Evolutionary conservation across 2,113 vertebrate genomes (phyloP).

Genomic region (Sinocyclocheilus grahami): DNA sequence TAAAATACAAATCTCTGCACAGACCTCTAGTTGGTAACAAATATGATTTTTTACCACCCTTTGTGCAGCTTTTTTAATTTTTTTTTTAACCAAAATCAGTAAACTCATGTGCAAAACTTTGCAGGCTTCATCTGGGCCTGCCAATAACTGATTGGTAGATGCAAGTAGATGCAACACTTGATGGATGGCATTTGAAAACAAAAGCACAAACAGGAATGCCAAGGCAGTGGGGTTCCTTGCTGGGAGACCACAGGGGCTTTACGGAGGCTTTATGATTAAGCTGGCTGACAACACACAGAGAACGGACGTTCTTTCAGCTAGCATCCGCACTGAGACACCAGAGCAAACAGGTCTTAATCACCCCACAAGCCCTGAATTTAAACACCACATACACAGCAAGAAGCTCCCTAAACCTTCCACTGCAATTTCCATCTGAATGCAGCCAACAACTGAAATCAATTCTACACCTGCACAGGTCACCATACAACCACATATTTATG

Average conservation of each 20-base stretch:
- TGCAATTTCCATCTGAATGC: constrained; percentile 42
- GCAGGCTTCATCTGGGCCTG: background rate
- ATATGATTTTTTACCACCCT: background rate
- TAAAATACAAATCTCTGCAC: background rate
- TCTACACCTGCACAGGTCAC: background rate
- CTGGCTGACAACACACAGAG: constrained; percentile 56
- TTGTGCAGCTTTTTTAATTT: background rate
- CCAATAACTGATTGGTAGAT: background rate
- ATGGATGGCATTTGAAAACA: constrained; percentile 18
- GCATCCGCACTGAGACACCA: constrained; percentile 57
- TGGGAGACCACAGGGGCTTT: constrained; percentile 56
- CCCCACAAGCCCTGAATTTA: constrained; percentile 56
- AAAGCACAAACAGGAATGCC: constrained; percentile 3
- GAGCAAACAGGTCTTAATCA: constrained; percentile 65
- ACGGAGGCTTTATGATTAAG: constrained; percentile 60
- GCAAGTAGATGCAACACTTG: background rate
- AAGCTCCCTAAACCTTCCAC: constrained; percentile 13
- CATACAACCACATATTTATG: background rate
- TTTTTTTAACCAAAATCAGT: background rate
- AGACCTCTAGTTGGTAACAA: background rate
- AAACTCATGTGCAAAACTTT: background rate
- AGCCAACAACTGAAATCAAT: background rate
- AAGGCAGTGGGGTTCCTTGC: background rate
- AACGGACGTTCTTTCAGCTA: constrained; percentile 50
- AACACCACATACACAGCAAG: constrained; percentile 53